Evolutionary conservation across 2,888 invertebrate species (phyloP), one percentile per base, ranked within the genome.

Genomic region (Drosophila helvetica): DNA sequence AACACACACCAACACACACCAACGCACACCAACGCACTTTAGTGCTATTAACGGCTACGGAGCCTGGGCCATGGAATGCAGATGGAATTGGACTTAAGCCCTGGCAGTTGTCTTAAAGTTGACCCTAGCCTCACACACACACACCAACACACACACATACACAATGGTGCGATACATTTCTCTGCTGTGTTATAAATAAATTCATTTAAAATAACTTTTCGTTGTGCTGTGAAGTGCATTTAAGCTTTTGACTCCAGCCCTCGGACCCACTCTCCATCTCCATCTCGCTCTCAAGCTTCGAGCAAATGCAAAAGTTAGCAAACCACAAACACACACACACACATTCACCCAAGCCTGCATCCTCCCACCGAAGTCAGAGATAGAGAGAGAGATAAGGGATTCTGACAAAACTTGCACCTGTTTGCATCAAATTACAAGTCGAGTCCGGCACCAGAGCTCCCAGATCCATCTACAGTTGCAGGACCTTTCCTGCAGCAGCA

Each of bases 61-160:
- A 51, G 62, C 46, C 9, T 18, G 60, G 25, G 19, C 55, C 38
- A n/a, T n/a, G n/a, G 38, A 57, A 68, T 57, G 65, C 50, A 57
- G 52, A 73, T 74, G 68, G 67, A 81, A 87, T 85, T 81, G 73
- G 77, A 87, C 86, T 85, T 82, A 67, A 62, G 69, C 65, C 38
- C 51, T 18, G 61, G 67, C 73, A 79, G 79, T 82, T 87, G 82
- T 82, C 88, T 78, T 75, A 75, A 86, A 83, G 83, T 88, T 88
- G 83, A 82, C 75, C 74, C 75, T 50, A 45, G 57, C 68, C 58
- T 61, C 47, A 63, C 27, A 19, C 5, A 59, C 38, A 43, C 56
- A 42, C 55, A 45, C n/a, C n/a, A n/a, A n/a, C 52, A 51, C 58
- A 42, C 33, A 22, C 43, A 60, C 48, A n/a, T 48, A 52, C 46